Base-by-base conservation (phyloP, 1,140 invertebrate species). In the Pygmarrhopalites habei region DNA sequence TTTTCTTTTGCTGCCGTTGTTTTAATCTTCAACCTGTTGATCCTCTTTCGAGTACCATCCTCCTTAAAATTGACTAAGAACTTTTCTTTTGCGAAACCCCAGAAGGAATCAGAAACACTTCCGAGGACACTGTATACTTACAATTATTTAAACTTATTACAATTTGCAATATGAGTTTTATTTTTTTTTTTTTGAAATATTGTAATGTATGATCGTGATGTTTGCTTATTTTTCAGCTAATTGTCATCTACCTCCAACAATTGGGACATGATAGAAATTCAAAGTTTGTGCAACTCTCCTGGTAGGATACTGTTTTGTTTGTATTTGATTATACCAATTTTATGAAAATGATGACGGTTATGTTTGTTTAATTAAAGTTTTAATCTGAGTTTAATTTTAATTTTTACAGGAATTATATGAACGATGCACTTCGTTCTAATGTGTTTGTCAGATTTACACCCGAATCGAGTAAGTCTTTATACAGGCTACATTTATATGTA, bases 361-460 rank as follows among this genome's bases (percentile, higher is more conserved):
- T 15, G 29, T 49, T 28, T 47, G 23, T 30, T 61, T 52, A 39
- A 29, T 25, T 39, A 39, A 7, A 10, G 17, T 10, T 44, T 52
- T 15, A n/a, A 35, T 59, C 58, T 15, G 15, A 30, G 3, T 73
- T 58, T 23, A 66, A 67, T 62, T 72, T 68, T 69, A 35, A 69
- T 72, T 23, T 72, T 46, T 68, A 26, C 71, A 87, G 85, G 85
- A 98, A 98, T 77, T 99, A 98, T 76, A 98, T 99, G 95, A 99
- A 99, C 78, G 97, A 99, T 78, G 93, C 95, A 14, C 79, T 99
- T 23, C 79, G 95, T 32, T 97, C 95, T 0, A 91, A 98, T 77
- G 93, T 97, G 0, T 99, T 99, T 77, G 84, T 99, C 72, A 83
- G 93, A 59, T 95, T 94, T 75, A 85, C 89, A 60, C 95, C 96